Conservation (phyloP, 2,888 invertebrate genomes). For the Tenthredo scrophulariae region DNA sequence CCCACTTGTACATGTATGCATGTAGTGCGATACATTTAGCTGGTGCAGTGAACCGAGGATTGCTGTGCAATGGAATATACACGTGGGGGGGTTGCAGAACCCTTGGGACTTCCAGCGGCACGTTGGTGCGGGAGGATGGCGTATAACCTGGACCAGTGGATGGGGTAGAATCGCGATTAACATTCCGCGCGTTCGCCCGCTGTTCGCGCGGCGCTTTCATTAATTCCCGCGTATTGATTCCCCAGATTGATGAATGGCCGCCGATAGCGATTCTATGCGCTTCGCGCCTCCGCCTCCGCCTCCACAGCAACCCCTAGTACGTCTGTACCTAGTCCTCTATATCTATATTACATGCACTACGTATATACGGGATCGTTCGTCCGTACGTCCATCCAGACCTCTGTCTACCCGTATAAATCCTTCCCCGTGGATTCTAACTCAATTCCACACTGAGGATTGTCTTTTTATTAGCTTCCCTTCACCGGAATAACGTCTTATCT, state of each 20-base stretch:
- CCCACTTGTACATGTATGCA: background rate
- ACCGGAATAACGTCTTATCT: conserved; percentile 30
- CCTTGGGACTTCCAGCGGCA: conserved; percentile 72
- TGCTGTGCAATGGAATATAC: conserved; percentile 17
- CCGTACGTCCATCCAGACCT: conserved; percentile 51
- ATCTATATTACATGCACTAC: conserved; percentile 3
- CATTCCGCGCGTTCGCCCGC: conserved; percentile 78
- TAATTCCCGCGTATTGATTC: conserved; percentile 79
- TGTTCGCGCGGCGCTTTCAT: conserved; percentile 78
- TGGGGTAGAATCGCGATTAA: conserved; percentile 78
- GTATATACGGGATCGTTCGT: conserved; percentile 29
- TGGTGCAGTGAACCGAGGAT: conserved; percentile 19
- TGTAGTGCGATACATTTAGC: conserved; percentile 21
- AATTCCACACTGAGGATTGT: conserved; percentile 62
- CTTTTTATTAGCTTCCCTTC: conserved; percentile 57
- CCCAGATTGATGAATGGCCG: conserved; percentile 78
- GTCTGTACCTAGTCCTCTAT: conserved; percentile 7
- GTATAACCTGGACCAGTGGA: conserved; percentile 67
- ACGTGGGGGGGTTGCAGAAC: conserved; percentile 59
- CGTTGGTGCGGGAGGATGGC: conserved; percentile 73
- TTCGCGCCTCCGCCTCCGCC: conserved; percentile 59
- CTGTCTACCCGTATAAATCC: conserved; percentile 62
- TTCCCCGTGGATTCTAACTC: conserved; percentile 68
- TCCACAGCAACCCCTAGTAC: conserved; percentile 20
- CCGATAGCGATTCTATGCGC: conserved; percentile 78